Base-by-base conservation (phyloP, 2,797 vertebrate species). In the Australoheros facetus region DNA sequence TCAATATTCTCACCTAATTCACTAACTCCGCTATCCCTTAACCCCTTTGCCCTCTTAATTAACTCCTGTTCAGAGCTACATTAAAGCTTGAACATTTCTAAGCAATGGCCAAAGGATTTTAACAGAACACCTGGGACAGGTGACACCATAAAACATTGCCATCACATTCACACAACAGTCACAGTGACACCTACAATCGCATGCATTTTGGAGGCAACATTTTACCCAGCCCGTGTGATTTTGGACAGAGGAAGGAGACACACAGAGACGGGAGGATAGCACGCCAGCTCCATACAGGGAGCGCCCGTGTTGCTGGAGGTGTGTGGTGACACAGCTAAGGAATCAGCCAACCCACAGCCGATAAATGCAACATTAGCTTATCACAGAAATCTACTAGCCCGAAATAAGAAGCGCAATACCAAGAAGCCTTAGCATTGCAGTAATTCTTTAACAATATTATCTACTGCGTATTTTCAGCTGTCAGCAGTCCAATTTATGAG, bases 371-470 rank as follows among this genome's bases (percentile, higher is more conserved):
- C 57, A 81, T 75, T 71, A 77, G 78, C 70, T 55, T 59, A 87
- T 84, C 71, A 81, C 60, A 78, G 58, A 75, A 78, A 81, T 85
- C 74, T 62, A 75, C 3, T 48, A 39, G 28, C 19, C 58, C 17
- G 28, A 74, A 79, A 80, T 75, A 60, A n/a, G 30, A 32, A 32
- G 4, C 30, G 69, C 76, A 66, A 45, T 45, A 64, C 28, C 4
- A 32, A 79, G 56, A 21, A 9, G 34, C 71, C n/a, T 56, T 26
- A 57, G 23, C 57, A 17, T 26, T 23, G 75, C 58, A 28, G 56
- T 77, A 58, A 56, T 82, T 81, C 57, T 78, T 75, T 83, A 75
- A 84, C 74, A 39, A 64, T 62, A 71, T 60, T 32, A 75, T 78
- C 71, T 56, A 54, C 32, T 30, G 37, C 60, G 72, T 80, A 66